Percentiles rank a stretch among this genome's conserved stretches.
These are phyloP conservation scores for Aplidium turbinatum DNA, from an alignment of 23 tunicate genomes.

Conservation along the genomic window DNA sequence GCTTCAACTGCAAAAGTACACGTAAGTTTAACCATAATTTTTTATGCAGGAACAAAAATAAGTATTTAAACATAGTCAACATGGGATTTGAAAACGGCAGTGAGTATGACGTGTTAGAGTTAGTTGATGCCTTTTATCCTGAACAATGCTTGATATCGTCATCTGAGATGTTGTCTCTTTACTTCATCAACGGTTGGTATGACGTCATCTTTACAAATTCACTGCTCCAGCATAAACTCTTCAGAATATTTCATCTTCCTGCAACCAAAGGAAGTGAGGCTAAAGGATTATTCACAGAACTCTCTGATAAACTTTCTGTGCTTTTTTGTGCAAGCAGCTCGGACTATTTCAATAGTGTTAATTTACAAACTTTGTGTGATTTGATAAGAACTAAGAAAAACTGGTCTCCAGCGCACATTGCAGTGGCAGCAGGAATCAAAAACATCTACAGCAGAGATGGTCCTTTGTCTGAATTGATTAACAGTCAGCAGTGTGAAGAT, in stretches of 20 bases:
- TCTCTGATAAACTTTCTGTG: conserved; percentile 13
- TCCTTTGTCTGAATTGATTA: conserved; percentile 30
- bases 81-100: no score
- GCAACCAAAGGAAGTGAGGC: conserved; percentile 41
- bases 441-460: conserved; percentile 25
- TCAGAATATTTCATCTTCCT: conserved; percentile 47
- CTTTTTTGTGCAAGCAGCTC: conserved; percentile 8
- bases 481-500: conserved; percentile 75
- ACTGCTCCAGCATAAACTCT: not conserved
- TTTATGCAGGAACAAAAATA: no score
- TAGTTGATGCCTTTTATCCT: no score
- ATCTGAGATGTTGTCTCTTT: no score
- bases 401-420: conserved; percentile 89
- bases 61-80: no score
- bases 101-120: no score
- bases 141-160: no score
- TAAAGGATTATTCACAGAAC: not conserved
- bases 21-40: no score
- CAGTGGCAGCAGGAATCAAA: conserved; percentile 70
- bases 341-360: not conserved
- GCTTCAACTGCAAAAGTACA: no score
- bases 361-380: conserved; percentile 22
- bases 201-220: no score
- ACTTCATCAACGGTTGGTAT: no score
- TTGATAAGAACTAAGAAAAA: conserved; percentile 35